Conservation (phyloP, 2,797 vertebrate genomes). For the Poeciliopsis infans region DNA sequence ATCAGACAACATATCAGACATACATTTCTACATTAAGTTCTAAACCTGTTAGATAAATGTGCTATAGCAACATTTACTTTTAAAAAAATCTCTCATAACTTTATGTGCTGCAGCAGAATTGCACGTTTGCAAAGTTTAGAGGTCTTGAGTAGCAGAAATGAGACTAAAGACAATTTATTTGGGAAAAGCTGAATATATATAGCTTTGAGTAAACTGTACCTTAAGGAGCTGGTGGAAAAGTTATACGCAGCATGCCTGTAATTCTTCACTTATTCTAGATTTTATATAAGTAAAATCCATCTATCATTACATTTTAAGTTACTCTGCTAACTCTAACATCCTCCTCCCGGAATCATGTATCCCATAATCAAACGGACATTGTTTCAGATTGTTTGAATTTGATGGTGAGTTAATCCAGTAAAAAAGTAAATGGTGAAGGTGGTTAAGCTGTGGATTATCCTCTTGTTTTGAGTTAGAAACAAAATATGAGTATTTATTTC, state of each 20-base stretch:
- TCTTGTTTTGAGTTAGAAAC: not conserved
- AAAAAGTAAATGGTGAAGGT: conserved; percentile 11
- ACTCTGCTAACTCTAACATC: not conserved
- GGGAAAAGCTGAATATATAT: not conserved
- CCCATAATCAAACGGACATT: not conserved
- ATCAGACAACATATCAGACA: not conserved
- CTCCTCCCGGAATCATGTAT: not conserved
- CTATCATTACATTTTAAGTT: not conserved
- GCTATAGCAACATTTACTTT: too few species aligned
- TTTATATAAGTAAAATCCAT: not conserved
- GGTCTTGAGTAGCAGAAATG: not conserved
- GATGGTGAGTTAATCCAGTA: conserved; percentile 16
- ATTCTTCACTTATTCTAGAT: not conserved
- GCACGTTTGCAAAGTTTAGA: too few species aligned
- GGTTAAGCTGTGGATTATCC: conserved; percentile 5
- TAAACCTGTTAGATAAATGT: not conserved
- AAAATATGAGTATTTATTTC: not conserved
- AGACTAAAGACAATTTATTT: not conserved
- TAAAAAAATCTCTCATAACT: too few species aligned
- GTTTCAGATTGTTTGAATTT: conserved; percentile 1
- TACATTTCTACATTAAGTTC: not conserved
- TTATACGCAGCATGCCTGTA: not conserved
- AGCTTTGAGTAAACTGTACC: not conserved
- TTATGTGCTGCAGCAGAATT: too few species aligned
- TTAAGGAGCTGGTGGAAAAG: not conserved